Base-by-base conservation (phyloP, 2,797 vertebrate genomes). In the Discoglossus pictus region DNA sequence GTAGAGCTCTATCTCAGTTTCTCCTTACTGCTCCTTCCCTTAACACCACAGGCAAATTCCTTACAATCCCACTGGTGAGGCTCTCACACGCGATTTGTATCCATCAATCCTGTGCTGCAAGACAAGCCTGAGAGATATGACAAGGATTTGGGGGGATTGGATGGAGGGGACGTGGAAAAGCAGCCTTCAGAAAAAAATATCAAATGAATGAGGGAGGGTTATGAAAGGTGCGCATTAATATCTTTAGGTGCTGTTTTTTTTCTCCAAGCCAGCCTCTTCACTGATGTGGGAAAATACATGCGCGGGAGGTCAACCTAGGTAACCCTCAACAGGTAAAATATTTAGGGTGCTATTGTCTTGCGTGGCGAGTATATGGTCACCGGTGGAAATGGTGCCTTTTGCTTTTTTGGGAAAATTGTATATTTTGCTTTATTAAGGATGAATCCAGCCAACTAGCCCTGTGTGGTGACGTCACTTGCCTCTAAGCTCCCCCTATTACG, bases 21-120 rank as follows among this genome's bases (percentile, higher is more conserved):
- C 85, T 83, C 88, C 81, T 86, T 86, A 87, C 88, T 90, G 89
- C 88, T 92, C 90, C 89, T 87, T 80, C 79, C 85, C 85, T 85
- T 83, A 83, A 86, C 86, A 87, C 85, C 83, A 86, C 80, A 82
- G 86, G 85, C 85, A 84, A 86, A 86, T 89, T 88, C 87, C 84
- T 86, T 84, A 84, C 84, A 86, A 84, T 87, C 85, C 84, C 83
- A 82, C 82, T 82, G 83, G 79, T 81, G 83, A 80, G 72, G 79
- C 68, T 73, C 80, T 82, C 83, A 82, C 86, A 81, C 84, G 83
- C 85, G 85, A 85, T 82, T 78, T 79, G 78, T 81, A 78, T 84
- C 80, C 85, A 86, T 87, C 84, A 86, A 84, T 87, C 84, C 79
- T 80, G 76, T 80, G 75, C 83, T 66, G 79, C 72, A 71, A 84